Evolutionary conservation across 2,797 vertebrate species (phyloP).

Genomic region (Enteromius thamalakanensis): DNA sequence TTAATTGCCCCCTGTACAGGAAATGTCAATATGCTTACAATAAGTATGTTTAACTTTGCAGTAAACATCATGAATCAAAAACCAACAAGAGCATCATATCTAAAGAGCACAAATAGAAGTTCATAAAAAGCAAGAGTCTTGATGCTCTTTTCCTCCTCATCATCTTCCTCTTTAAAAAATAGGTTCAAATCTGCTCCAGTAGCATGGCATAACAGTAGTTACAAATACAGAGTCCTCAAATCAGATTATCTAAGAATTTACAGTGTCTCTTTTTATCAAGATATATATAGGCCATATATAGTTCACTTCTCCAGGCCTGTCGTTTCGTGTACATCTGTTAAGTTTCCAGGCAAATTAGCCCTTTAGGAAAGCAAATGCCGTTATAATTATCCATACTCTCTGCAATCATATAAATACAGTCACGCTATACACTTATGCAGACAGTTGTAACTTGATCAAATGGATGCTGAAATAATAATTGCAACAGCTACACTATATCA

Average conservation of each 20-base stretch:
- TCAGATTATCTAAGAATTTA: neutral
- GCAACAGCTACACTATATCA: neutral
- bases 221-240: neutral
- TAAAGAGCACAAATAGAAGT: neutral
- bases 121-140: neutral
- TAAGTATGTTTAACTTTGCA: constrained; percentile 62
- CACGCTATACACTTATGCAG: neutral
- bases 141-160: neutral
- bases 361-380: neutral
- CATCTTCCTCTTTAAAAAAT: neutral
- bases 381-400: neutral
- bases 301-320: neutral
- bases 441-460: neutral
- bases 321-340: neutral
- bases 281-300: neutral
- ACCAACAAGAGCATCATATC: neutral
- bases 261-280: constrained; percentile 5
- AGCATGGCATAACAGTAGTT: neutral
- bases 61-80: constrained; percentile 65
- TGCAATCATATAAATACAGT: neutral
- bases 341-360: neutral
- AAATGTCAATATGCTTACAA: constrained; percentile 63
- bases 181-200: neutral
- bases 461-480: neutral
- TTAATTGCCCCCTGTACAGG: constrained; percentile 34